These are phyloP conservation scores for Argentina silus DNA, from an alignment of 2,797 vertebrate genomes.

Conservation along the genomic window DNA sequence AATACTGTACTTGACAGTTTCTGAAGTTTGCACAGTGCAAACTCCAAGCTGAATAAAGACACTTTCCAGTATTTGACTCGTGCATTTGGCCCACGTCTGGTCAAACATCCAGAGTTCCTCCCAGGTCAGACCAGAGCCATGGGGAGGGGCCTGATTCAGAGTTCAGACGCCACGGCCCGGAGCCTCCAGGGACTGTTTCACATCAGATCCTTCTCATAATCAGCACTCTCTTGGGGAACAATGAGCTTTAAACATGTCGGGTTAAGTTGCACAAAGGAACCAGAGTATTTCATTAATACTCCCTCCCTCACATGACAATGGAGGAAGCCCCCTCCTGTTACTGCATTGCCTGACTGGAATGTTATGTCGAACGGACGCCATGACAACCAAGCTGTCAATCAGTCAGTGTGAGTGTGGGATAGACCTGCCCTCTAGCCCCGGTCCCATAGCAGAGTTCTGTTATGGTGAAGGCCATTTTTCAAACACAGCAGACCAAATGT, in stretches of 20 bases:
- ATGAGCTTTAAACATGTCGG: no score
- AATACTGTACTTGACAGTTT: no score
- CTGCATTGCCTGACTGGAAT: conserved; percentile 2
- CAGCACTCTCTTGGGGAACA: not conserved
- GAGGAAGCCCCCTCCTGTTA: conserved; percentile 13
- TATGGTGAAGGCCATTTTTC: not conserved
- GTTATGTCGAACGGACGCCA: not conserved
- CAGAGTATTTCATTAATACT: not conserved
- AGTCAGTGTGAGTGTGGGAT: conserved; percentile 29
- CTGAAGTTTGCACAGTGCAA: no score
- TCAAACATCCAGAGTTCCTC: not conserved
- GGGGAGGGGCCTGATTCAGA: not conserved
- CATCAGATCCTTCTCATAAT: not conserved
- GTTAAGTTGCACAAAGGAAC: no score
- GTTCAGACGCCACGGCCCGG: not conserved
- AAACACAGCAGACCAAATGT: not conserved
- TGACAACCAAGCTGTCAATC: conserved; percentile 28
- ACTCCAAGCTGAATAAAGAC: no score
- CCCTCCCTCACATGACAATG: not conserved
- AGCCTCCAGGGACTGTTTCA: not conserved
- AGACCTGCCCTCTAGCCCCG: conserved; percentile 16
- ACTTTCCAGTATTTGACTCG: no score
- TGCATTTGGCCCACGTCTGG: no score
- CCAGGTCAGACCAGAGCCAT: not conserved
- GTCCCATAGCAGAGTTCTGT: conserved; percentile 3